Evolutionary conservation across 2,113 vertebrate species (phyloP), one percentile per base, ranked within the genome.

Genomic region (Mixornis gularis): DNA sequence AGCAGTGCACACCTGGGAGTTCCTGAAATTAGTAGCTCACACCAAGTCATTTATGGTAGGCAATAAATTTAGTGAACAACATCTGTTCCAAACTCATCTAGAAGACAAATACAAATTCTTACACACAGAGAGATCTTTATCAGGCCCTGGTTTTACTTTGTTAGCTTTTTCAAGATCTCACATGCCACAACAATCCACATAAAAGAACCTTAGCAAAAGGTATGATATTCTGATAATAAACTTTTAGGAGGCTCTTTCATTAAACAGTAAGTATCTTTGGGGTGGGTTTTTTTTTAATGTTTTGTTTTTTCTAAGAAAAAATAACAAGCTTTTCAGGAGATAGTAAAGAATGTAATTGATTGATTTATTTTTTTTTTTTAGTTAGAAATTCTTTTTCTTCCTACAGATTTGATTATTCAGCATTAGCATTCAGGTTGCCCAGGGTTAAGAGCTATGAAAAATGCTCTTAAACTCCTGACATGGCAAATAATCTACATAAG

Each of bases 51-150:
- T 94, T 93, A 84, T 76, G 41, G 64, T 64, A 59, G 81, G 81
- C 48, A 95, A 93, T 96, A 90, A 94, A 96, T 94, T 89, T 76
- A 95, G 90, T 60, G 73, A 93, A 78, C 38, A 90, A 68, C 93
- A 93, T 95, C 90, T 96, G 95, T 34, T 96, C 58, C 69, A 89
- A 93, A 82, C 69, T 76, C 59, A 72, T 19, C 49, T 40, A 95
- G 77, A 96, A 94, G 68, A 95, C 34, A 89, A 63, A 91, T 6
- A 92, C 56, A 89, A 93, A 94, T 93, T 85, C 84, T 79, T 77
- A 82, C 73, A 72, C 34, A 91, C 0, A 10, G 40, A 89, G 65
- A 93, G 92, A 91, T 92, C 83, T 94, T 65, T 91, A 93, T 95
- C 91, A 94, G 71, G 51, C 25, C 27, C 36, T 36, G 21, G 25